Base-by-base conservation (phyloP, 2,888 invertebrate genomes). In the Sisyra nigra region DNA sequence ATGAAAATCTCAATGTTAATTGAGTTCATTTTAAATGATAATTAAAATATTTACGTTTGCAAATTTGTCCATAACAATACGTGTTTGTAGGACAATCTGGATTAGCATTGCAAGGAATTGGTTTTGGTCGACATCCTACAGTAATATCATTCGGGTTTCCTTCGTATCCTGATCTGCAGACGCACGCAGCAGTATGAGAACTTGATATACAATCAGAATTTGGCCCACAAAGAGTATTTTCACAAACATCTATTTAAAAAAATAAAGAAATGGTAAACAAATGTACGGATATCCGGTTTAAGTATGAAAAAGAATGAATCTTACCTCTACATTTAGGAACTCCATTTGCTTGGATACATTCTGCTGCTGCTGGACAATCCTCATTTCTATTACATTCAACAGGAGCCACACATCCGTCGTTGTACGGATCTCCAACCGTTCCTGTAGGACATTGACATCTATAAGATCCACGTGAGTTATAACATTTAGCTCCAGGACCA, bases 361-460 rank as follows among this genome's bases (percentile, higher is more conserved):
- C 76, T 11, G 89, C 88, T 46, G 77, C 76, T 30, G 68, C 58
- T 4, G 89, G 89, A 56, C 92, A 92, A 56, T 89, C 88, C 45
- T 73, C 68, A 54, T 88, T 77, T 35, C 70, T 68, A 48, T 73
- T 67, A 58, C 91, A 92, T 63, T 89, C 88, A 24, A 80, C 79
- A n/a, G 87, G 76, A 46, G 76, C 71, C 46, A 72, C 76, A 53
- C 91, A 89, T 18, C 88, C 88, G 55, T 83, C 81, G 50, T 76
- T 76, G 54, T 85, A 84, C 2, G 91, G 79, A 65, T 92, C 83
- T 2, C 91, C 91, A 35, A 91, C 79, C 13, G 80, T 77, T 45
- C 82, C 83, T 6, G 69, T 59, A 3, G 84, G 80, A 57, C 91
- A 92, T 18, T 69, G 66, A 57, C 92, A 92, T 55, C 76, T 80